A percentile compares a stretch with the other conserved stretches of the same genome.
phyloP scores from a whole-genome alignment of 2,888 invertebrate genomes.

The Limenitis camilla region DNA sequence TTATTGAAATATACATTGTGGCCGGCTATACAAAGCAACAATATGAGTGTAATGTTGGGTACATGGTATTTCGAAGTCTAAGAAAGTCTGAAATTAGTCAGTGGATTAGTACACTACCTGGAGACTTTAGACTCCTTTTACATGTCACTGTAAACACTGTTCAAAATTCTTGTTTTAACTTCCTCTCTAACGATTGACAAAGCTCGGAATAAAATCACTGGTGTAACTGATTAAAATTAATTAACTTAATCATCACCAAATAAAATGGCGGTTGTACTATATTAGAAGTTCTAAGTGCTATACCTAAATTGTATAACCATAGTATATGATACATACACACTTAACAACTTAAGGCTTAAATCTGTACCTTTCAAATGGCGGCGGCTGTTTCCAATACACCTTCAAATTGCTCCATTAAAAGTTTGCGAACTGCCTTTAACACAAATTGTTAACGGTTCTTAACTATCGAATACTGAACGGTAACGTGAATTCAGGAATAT shows the following conservation, averaged over 20 bases:
- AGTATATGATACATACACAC: neutral
- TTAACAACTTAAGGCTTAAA: constrained; percentile 1
- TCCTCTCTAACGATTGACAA: no score
- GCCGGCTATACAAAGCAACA: no score
- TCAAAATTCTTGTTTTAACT: no score
- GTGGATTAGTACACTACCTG: neutral
- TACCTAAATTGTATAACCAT: neutral
- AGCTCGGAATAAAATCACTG: no score
- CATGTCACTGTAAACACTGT: no score
- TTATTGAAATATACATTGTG: no score
- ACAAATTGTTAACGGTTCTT: constrained; percentile 16
- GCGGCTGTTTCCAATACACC: constrained; percentile 17
- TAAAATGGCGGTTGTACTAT: neutral
- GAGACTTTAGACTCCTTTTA: no score
- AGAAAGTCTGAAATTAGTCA: neutral
- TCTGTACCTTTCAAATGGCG: constrained; percentile 4
- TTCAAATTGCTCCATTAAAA: constrained; percentile 72
- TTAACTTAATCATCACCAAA: neutral
- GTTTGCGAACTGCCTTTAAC: constrained; percentile 45
- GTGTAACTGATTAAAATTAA: neutral
- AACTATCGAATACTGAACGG: constrained; percentile 14
- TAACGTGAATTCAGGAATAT: no score
- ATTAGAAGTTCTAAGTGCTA: neutral
- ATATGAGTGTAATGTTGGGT: no score
- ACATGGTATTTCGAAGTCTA: no score